Conservation (phyloP, 2,113 vertebrate genomes). For the Ictidomys tridecemlineatus region DNA sequence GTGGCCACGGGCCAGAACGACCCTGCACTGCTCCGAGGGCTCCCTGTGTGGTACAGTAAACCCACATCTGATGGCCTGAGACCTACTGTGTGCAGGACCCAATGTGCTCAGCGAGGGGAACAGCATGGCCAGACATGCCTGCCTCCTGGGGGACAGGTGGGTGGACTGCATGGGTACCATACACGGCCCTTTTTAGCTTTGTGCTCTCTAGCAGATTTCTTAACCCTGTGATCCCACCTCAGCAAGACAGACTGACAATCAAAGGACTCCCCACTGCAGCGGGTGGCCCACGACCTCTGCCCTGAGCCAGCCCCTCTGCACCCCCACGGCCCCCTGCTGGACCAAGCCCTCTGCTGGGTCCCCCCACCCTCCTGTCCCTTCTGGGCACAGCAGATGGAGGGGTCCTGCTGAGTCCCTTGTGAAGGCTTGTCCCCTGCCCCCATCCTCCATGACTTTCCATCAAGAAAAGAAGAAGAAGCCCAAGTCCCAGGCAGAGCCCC, state of each 20-base stretch:
- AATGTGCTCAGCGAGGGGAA: accelerated
- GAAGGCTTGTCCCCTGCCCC: too few species aligned
- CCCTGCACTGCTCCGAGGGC: accelerated
- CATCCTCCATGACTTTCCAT: background rate
- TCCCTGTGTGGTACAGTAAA: accelerated
- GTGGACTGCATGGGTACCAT: too few species aligned
- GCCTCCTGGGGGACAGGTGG: background rate
- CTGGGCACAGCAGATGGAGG: background rate
- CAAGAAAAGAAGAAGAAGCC: too few species aligned
- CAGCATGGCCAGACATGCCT: background rate
- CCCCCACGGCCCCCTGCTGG: background rate
- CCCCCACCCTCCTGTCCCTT: background rate
- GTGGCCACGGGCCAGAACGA: conserved; percentile 78
- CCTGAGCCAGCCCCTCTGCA: background rate
- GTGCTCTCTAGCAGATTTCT: background rate
- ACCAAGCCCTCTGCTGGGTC: background rate
- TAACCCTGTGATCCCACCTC: background rate
- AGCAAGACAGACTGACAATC: background rate
- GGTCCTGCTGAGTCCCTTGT: background rate
- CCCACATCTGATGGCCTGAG: accelerated
- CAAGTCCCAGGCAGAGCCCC: background rate
- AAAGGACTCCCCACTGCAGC: background rate
- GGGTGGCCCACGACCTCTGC: too few species aligned
- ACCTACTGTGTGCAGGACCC: too few species aligned
- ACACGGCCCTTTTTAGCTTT: background rate